Conservation (phyloP, 2,888 invertebrate species). For the Sesia bembeciformis region DNA sequence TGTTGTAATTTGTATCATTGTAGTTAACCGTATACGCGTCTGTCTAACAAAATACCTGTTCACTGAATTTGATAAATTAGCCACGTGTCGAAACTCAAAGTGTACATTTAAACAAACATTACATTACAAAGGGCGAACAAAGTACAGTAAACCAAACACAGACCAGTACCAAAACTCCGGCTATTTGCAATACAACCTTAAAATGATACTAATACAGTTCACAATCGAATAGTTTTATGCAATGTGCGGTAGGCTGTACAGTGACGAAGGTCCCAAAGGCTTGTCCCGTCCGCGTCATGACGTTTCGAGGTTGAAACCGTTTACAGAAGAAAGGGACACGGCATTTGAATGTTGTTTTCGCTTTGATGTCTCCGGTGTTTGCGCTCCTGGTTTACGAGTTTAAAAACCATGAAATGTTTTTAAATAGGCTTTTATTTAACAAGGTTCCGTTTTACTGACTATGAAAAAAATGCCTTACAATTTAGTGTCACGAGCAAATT, state of each 20-base stretch:
- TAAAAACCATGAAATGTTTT: neutral
- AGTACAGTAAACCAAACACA: neutral
- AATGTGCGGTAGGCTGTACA: neutral
- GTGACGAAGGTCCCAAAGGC: neutral
- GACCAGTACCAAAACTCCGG: neutral
- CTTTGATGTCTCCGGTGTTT: neutral
- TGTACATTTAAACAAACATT: neutral
- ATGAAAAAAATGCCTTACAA: neutral
- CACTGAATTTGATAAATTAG: too few species aligned
- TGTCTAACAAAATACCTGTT: too few species aligned
- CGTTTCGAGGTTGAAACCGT: neutral
- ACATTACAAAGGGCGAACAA: neutral
- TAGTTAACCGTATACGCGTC: too few species aligned
- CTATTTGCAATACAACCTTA: neutral
- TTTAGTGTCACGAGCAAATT: too few species aligned
- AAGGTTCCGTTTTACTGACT: neutral
- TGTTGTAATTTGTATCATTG: too few species aligned
- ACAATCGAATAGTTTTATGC: neutral
- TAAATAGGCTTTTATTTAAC: neutral
- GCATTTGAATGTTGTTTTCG: neutral
- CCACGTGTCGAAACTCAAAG: too few species aligned
- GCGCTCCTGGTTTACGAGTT: neutral
- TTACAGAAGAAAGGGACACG: neutral
- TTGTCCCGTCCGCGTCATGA: neutral
- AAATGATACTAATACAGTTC: neutral